phyloP scores from a whole-genome alignment of 2,113 vertebrate species.

The Nycticryphes semicollaris region DNA sequence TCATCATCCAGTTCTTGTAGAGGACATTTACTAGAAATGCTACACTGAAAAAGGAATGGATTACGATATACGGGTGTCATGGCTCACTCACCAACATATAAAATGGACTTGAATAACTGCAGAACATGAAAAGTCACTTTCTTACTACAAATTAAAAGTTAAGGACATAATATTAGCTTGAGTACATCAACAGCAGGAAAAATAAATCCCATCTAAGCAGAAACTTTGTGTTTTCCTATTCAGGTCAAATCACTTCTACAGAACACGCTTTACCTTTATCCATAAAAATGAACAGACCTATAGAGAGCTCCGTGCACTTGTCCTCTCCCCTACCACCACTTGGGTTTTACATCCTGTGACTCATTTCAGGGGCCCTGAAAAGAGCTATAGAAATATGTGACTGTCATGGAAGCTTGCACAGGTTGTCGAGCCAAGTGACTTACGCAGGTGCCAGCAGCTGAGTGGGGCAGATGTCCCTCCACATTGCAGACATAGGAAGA shows the following conservation, averaged over 20 bases:
- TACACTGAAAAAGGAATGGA: background rate
- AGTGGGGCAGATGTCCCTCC: accelerated
- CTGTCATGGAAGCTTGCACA: accelerated
- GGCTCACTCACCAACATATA: background rate
- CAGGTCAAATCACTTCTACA: background rate
- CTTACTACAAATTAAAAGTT: background rate
- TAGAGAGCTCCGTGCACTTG: background rate
- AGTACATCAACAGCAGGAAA: background rate
- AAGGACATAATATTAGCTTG: background rate
- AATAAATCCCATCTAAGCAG: background rate
- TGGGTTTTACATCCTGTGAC: background rate
- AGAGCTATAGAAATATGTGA: background rate
- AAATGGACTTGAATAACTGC: background rate
- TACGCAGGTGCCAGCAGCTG: background rate
- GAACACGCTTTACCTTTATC: background rate
- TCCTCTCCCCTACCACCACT: background rate
- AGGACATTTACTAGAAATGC: background rate
- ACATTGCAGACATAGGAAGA: accelerated
- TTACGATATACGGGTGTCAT: background rate
- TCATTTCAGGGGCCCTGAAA: background rate
- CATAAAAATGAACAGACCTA: background rate
- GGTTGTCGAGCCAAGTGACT: background rate
- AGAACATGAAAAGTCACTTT: background rate
- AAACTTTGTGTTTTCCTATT: background rate
- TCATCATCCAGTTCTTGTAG: background rate